Evolutionary conservation across 2,113 vertebrate genomes (phyloP).

Genomic region (Nestor notabilis): DNA sequence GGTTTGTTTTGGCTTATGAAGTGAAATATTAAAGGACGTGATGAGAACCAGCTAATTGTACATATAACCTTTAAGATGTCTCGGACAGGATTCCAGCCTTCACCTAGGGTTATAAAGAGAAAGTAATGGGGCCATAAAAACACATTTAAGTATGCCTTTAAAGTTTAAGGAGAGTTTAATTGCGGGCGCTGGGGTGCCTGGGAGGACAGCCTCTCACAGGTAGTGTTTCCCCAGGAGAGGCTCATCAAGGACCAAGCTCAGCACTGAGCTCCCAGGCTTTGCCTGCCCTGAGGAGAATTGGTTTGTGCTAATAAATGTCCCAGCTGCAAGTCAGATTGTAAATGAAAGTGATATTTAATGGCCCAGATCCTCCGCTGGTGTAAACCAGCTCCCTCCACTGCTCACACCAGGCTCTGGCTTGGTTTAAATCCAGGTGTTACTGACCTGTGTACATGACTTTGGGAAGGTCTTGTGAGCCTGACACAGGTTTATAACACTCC

Average conservation of each 20-base stretch:
- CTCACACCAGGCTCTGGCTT: fast-evolving
- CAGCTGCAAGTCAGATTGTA: conserved; percentile 12
- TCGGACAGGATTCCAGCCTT: conserved; percentile 67
- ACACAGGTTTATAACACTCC: fast-evolving
- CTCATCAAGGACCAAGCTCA: neutral
- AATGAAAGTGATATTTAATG: conserved; percentile 38
- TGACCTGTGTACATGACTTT: neutral
- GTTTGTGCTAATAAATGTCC: conserved; percentile 33
- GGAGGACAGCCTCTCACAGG: neutral
- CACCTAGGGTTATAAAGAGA: conserved; percentile 70
- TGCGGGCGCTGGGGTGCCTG: conserved; percentile 29
- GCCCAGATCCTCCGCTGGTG: neutral
- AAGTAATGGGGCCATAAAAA: conserved; percentile 74
- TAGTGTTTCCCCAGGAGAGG: neutral
- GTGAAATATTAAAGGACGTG: conserved; percentile 46
- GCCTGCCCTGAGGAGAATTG: neutral
- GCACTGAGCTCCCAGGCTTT: neutral
- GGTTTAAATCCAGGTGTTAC: neutral
- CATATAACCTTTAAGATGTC: conserved; percentile 66
- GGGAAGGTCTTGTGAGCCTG: neutral
- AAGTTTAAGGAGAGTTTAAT: conserved; percentile 74
- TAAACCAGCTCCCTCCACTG: neutral
- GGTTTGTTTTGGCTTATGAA: conserved; percentile 2
- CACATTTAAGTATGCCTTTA: conserved; percentile 68
- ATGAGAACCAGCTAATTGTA: conserved; percentile 63